These are phyloP conservation scores for Hypena proboscidalis DNA, from an alignment of 2,888 invertebrate species.

Conservation along the genomic window DNA sequence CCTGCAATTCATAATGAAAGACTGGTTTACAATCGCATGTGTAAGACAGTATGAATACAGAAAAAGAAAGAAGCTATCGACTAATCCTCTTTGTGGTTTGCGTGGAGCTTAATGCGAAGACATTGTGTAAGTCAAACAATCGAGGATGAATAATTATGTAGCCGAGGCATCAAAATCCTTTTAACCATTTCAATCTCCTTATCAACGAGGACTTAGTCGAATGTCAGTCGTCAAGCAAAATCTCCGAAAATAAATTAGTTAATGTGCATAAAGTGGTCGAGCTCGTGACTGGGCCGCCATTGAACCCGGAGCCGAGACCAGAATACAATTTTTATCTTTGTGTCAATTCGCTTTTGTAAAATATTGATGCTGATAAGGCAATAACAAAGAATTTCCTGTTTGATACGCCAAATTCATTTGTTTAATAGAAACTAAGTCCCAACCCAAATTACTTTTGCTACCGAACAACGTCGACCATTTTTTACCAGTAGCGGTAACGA, in stretches of 20 bases:
- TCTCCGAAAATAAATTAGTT: slow-evolving; percentile 74
- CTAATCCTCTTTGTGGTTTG: slow-evolving; percentile 25
- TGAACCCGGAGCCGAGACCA: slow-evolving; percentile 59
- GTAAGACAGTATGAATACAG: slow-evolving; percentile 32
- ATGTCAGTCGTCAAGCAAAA: slow-evolving; percentile 68
- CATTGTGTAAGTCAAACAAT: slow-evolving; percentile 40
- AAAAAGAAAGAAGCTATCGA: slow-evolving; percentile 20
- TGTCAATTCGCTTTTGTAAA: slow-evolving; percentile 68
- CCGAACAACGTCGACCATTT: slow-evolving; percentile 44
- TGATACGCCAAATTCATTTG: slow-evolving; percentile 47
- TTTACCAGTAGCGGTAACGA: slow-evolving; percentile 52
- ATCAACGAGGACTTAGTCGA: slow-evolving; percentile 55
- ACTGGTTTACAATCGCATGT: slow-evolving; percentile 43
- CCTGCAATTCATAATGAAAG: slow-evolving; percentile 36
- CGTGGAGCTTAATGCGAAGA: slow-evolving; percentile 15
- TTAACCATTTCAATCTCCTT: slow-evolving; percentile 54
- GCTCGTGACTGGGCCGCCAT: slow-evolving; percentile 75
- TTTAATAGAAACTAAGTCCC: slow-evolving; percentile 36
- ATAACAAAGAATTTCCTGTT: slow-evolving; percentile 71
- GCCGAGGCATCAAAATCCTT: slow-evolving; percentile 51
- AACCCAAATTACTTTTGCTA: slow-evolving; percentile 46
- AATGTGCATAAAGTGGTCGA: slow-evolving; percentile 74
- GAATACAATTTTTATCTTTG: slow-evolving; percentile 64
- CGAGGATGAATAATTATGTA: slow-evolving; percentile 34
- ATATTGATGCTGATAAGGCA: slow-evolving; percentile 70